A percentile compares a stretch with the other conserved stretches of the same genome.
Conservation (phyloP, 2,888 invertebrate species). For the Machimus atricapillus region DNA sequence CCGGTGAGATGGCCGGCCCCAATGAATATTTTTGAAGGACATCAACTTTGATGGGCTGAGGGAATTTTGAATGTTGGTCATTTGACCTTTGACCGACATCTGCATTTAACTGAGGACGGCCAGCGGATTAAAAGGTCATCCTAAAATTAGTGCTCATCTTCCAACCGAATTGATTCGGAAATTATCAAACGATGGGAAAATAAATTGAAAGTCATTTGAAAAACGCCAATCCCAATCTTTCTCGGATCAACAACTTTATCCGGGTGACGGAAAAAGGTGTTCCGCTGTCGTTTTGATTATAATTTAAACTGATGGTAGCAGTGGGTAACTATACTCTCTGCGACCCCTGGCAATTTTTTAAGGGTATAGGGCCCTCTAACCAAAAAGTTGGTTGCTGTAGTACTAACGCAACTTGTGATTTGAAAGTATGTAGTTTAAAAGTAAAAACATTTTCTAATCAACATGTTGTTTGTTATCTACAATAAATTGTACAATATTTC, state of each 20-base stretch:
- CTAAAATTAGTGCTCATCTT: conserved; percentile 4
- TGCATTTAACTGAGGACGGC: not conserved
- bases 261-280: not conserved
- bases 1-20: not conserved
- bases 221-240: not conserved
- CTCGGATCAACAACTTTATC: not conserved
- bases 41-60: not conserved
- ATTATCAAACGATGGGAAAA: conserved; percentile 20
- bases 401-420: too few species aligned
- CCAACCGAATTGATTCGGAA: conserved; percentile 19
- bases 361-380: too few species aligned
- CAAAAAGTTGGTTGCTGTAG: too few species aligned
- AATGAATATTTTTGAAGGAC: not conserved
- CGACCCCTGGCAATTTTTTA: too few species aligned
- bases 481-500: too few species aligned
- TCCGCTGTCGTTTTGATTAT: not conserved
- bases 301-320: not conserved
- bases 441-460: too few species aligned
- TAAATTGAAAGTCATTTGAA: not conserved
- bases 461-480: too few species aligned
- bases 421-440: too few species aligned
- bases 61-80: not conserved
- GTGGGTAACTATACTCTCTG: too few species aligned
- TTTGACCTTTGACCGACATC: conserved; percentile 1
- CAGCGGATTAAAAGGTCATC: not conserved